Evolutionary conservation across 2,888 invertebrate genomes (phyloP), one percentile per base, ranked within the genome.

Genomic region (Penaeus monodon): DNA sequence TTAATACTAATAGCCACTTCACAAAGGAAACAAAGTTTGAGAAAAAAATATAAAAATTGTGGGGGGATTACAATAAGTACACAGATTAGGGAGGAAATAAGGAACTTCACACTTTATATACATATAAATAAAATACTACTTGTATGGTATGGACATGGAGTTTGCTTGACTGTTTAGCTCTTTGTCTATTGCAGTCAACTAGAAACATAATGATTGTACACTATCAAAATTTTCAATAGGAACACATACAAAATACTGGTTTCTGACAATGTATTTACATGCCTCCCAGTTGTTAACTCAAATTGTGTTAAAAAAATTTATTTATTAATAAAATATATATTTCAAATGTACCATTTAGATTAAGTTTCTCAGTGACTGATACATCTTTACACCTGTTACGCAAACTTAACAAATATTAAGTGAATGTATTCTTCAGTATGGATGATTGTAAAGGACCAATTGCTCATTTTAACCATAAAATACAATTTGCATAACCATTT

Each of bases 61-160:
- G 80, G 64, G 33, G 57, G 63, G 29, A 74, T 33, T 74, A 38
- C 22, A 66, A 84, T 78, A 49, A 78, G 78, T 84, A 84, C 84
- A 84, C 33, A 73, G 68, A 68, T 38, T 74, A 57, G 70, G 76
- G 29, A 73, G 85, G 80, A 77, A 77, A 70, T 77, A 85, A 64
- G 73, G 80, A 85, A 64, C 85, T 85, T 85, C 85, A 85, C 80
- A 86, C 68, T 77, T 85, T 81, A 82, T 86, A 82, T 86, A 82
- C 82, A 86, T 76, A 63, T 77, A 82, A 81, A 70, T 86, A 86
- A 86, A 86, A 82, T 82, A 86, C 29, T 82, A 70, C 82, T 68
- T 77, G 68, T 81, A 82, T 82, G 66, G 74, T 78, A 86, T 86
- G 78, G 86, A 82, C 86, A 86, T 49, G 29, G 49, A 68, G 74